Base-by-base conservation (phyloP, 2,113 vertebrate genomes). In the Nibea albiflora region DNA sequence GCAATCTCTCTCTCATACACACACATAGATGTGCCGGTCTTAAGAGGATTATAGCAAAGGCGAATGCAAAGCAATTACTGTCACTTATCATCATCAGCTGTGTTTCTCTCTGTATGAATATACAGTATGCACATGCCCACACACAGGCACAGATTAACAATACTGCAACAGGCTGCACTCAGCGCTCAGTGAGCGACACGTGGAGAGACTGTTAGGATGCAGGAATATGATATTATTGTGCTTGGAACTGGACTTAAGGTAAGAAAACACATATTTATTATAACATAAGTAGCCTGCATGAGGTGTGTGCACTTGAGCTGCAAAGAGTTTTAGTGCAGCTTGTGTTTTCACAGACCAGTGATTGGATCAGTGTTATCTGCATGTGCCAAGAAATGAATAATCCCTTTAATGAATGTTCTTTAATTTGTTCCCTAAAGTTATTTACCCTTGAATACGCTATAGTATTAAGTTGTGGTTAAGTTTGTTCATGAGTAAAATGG, bases 181-280 rank as follows among this genome's bases (percentile, higher is more conserved):
- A 42, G n/a, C 26, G 53, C 62, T 69, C 28, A 15, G 69, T 20
- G 65, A 44, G 22, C 31, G 52, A 44, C 57, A 42, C 49, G 70
- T 14, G 17, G 14, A 26, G n/a, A 39, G 15, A 20, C 22, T 17
- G 31, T 61, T 10, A 92, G 42, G 39, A 95, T 95, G 95, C 64
- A 97, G 93, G 96, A 98, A 78, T 98, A 97, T 95, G 97, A 98
- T 90, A 91, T 98, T 83, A 97, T 98, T 81, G 96, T 98, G 85
- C 93, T 98, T 85, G 97, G 97, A 87, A 98, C 97, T 66, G 97
- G 96, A 90, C 95, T 97, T 14, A 98, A 97, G 97, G 97, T 98
- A 95, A 93, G 95, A 80, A 64, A 35, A 22, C 10, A 22, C 39
- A 1, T 46, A 10, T 78, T 78, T 73, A 1, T 20, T 68, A 0